Evolutionary conservation across 2,888 invertebrate genomes (phyloP).

Genomic region (Apoda limacodes): DNA sequence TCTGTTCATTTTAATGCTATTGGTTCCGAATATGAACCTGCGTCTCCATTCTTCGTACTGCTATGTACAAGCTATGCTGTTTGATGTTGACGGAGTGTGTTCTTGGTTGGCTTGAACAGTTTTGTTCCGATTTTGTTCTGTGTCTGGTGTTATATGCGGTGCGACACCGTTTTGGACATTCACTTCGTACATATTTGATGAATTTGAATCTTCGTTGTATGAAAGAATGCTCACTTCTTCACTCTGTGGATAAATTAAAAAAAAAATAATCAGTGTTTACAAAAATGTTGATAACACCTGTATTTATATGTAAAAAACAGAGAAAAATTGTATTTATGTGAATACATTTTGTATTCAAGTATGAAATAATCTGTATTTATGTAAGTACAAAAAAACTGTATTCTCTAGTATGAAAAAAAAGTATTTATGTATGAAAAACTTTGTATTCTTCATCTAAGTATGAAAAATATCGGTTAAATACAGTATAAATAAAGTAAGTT

Average conservation of each 20-base stretch:
- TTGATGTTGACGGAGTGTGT: slow-evolving; percentile 35
- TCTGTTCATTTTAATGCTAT: slow-evolving; percentile 28
- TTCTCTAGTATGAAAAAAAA: no score
- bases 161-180: slow-evolving; percentile 35
- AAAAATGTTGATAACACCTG: no score
- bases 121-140: not conserved
- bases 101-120: slow-evolving; percentile 19
- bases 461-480: no score
- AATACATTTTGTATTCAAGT: no score
- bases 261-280: not conserved
- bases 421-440: no score
- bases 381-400: no score
- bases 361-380: no score
- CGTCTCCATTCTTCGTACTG: slow-evolving; percentile 55
- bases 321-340: no score
- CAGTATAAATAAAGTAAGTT: no score
- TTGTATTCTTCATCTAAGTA: no score
- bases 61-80: slow-evolving; percentile 56
- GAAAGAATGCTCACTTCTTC: slow-evolving; percentile 54
- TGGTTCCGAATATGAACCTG: slow-evolving; percentile 51
- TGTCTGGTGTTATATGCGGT: not conserved
- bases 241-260: slow-evolving; percentile 34
- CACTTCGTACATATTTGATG: slow-evolving; percentile 52
- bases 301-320: no score
- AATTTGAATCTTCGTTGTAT: slow-evolving; percentile 61